phyloP scores from a whole-genome alignment of 2,797 vertebrate species.

The Balearica regulorum region DNA sequence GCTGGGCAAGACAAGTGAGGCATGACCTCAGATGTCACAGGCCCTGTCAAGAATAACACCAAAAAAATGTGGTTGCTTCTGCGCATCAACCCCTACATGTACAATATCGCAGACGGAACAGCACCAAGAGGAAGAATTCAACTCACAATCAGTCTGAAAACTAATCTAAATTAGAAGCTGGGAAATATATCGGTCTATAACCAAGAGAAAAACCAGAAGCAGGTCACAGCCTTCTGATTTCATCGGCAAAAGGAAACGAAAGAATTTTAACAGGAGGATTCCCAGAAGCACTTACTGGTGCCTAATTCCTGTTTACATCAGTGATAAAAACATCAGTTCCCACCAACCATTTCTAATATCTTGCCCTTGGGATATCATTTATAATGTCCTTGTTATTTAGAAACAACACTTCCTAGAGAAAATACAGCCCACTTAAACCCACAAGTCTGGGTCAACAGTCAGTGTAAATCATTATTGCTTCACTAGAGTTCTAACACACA shows the following conservation, averaged over 20 bases:
- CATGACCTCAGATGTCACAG: slow-evolving; percentile 3
- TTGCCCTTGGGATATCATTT: slow-evolving; percentile 49
- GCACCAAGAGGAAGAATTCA: not conserved
- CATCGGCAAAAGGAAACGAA: not conserved
- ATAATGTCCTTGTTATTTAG: slow-evolving; percentile 52
- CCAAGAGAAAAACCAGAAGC: not conserved
- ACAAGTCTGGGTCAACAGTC: slow-evolving; percentile 41
- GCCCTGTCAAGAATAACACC: not conserved
- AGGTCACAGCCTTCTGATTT: not conserved
- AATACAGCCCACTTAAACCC: slow-evolving; percentile 47
- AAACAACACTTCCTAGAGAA: slow-evolving; percentile 33
- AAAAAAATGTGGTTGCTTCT: not conserved
- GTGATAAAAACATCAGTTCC: slow-evolving; percentile 24
- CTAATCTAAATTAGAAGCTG: not conserved
- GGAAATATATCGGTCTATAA: not conserved
- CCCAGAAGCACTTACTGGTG: slow-evolving; percentile 6
- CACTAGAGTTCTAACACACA: not conserved
- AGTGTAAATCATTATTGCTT: slow-evolving; percentile 17
- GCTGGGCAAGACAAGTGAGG: not conserved
- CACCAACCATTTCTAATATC: slow-evolving; percentile 34
- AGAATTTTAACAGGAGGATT: not conserved
- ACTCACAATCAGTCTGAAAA: not conserved
- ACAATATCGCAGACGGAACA: not conserved
- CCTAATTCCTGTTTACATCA: slow-evolving; percentile 51
- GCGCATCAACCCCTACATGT: not conserved